phyloP scores from a whole-genome alignment of 92 coral and sea anemone genomes.

The Epizoanthus fatuus region DNA sequence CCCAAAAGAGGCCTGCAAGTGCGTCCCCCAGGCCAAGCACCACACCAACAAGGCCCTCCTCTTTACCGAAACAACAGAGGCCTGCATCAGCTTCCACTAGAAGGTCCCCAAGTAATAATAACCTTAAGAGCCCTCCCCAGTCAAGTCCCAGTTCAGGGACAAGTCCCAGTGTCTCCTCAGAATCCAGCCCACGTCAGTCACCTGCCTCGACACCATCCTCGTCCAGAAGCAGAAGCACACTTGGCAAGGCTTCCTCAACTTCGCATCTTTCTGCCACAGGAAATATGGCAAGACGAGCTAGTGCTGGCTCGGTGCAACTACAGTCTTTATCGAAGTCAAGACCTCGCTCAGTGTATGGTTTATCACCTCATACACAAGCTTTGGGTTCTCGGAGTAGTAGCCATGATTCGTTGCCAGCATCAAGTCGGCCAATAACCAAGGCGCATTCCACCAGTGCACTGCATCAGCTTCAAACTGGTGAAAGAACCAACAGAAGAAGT shows the following conservation, averaged over 20 bases:
- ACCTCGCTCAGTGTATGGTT: conserved; percentile 53
- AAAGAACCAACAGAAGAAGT: neutral
- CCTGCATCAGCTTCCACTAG: conserved; percentile 66
- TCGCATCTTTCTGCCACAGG: conserved; percentile 58
- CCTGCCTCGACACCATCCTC: conserved; percentile 74
- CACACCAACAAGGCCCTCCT: conserved; percentile 66
- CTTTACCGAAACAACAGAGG: conserved; percentile 76
- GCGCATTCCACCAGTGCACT: conserved; percentile 96
- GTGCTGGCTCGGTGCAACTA: conserved; percentile 63
- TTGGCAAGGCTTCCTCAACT: conserved; percentile 62
- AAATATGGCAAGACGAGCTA: conserved; percentile 62
- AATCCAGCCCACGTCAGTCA: conserved; percentile 79
- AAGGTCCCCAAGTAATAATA: conserved; percentile 41
- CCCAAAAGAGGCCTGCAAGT: conserved; percentile 81
- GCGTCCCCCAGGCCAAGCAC: conserved; percentile 45
- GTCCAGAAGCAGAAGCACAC: conserved; percentile 55
- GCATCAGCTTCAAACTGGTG: conserved; percentile 67
- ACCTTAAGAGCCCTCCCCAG: conserved; percentile 44
- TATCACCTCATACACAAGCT: conserved; percentile 37
- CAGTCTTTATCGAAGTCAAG: conserved; percentile 76
- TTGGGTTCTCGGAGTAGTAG: conserved; percentile 68
- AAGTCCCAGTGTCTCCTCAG: conserved; percentile 73
- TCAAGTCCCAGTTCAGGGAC: conserved; percentile 69
- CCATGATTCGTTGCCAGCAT: conserved; percentile 68
- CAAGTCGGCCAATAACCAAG: conserved; percentile 79